Base-by-base conservation (phyloP, 2,888 invertebrate genomes). In the Tipula helvola region DNA sequence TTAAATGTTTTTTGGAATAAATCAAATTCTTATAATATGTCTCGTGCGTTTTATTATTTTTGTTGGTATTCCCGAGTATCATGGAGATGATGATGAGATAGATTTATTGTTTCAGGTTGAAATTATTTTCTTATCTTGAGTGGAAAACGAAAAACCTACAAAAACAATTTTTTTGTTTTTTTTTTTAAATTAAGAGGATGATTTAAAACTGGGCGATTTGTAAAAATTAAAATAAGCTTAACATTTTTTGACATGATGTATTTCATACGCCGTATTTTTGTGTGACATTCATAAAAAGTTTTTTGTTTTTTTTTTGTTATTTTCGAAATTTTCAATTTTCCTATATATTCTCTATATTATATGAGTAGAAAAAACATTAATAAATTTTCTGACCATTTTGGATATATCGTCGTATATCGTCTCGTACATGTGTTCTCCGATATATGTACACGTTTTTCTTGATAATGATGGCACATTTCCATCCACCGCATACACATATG, bases 41-140 rank as follows among this genome's bases (percentile, higher is more conserved):
- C 71, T 71, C 71, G 71, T 71, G 71, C 71, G 71, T 71, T 71
- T 71, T 28, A 2, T 28, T 28, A 28, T 52, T 71, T 8, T 71
- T 71, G 10, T 71, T 71, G 71, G 18, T 71, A 71, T 71, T 10
- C 71, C 28, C 71, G 71, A 71, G 71, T 71, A 71, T 71, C 28
- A 71, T 71, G 71, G 28, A 28, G 71, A 71, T 71, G 71, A 71
- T 71, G 71, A 71, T 71, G 71, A 71, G 71, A 71, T 71, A 71
- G 71, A 71, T 71, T 71, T 71, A 71, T 71, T 71, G 71, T 71
- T 71, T 71, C 71, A 71, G 71, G 71, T 71, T 71, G 71, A 71
- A 71, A 71, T 71, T 71, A 71, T 71, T 71, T 71, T 71, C 71
- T 71, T 71, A 71, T 71, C 71, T 71, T 71, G 71, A 71, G 71